A percentile compares a stretch with the other conserved stretches of the same genome.
Evolutionary conservation across 2,888 invertebrate species (phyloP).

Genomic region (Lymantria dispar): DNA sequence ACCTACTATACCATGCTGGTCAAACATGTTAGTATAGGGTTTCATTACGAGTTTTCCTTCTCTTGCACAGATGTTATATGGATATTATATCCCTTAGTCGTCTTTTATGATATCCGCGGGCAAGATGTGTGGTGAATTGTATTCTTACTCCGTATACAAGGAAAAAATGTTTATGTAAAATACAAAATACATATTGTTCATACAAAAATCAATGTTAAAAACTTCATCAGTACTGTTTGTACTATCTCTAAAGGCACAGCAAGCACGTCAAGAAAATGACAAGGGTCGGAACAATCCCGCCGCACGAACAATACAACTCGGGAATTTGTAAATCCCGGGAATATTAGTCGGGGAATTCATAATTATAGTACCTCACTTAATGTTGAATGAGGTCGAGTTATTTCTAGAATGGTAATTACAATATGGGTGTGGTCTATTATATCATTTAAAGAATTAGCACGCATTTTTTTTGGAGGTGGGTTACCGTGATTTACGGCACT

Average conservation of each 20-base stretch:
- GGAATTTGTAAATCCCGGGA: constrained; percentile 26
- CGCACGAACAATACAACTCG: constrained; percentile 31
- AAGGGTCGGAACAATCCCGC: constrained; percentile 33
- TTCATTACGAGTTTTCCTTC: too few relatives aligned
- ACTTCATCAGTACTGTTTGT: constrained; percentile 8
- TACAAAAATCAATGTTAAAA: constrained; percentile 5
- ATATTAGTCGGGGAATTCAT: constrained; percentile 37
- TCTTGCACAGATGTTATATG: too few relatives aligned
- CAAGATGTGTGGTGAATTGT: too few relatives aligned
- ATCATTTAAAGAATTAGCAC: too few relatives aligned
- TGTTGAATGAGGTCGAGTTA: constrained; percentile 8
- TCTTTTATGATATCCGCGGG: too few relatives aligned
- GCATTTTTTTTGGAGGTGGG: too few relatives aligned
- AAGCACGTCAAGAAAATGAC: constrained; percentile 32
- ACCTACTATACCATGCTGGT: too few relatives aligned
- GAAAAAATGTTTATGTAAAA: background rate
- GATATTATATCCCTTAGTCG: too few relatives aligned
- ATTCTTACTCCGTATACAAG: too few relatives aligned
- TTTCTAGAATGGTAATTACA: constrained; percentile 4
- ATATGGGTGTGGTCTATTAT: background rate
- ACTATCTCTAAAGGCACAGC: constrained; percentile 16
- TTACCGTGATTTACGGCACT: too few relatives aligned
- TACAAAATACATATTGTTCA: background rate
- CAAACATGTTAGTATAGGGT: too few relatives aligned
- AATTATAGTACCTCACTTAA: constrained; percentile 23